Evolutionary conservation across 2,888 invertebrate genomes (phyloP), one percentile per base, ranked within the genome.

Genomic region (Steinernema hermaphroditum): DNA sequence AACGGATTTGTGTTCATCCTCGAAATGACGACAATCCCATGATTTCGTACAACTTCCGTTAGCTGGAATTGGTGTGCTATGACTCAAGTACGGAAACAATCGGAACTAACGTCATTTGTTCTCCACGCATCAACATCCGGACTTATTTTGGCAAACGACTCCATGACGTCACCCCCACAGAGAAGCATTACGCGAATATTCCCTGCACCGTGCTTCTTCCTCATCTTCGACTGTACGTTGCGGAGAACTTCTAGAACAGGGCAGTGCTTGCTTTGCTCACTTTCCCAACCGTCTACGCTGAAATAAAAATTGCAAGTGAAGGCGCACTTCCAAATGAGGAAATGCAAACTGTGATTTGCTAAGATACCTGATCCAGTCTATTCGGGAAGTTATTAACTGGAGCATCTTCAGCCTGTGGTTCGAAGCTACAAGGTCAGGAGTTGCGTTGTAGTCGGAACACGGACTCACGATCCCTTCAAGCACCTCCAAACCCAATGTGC

Each of bases 261-360:
- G 8, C 12, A 16, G 16, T 72, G 72, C 49, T 69, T 8, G 4
- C 29, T 9, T 24, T 72, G 72, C 34, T 50, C 49, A 43, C 72
- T 69, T 29, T 72, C 46, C 72, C 72, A 72, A 22, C 29, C 37
- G 69, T 72, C 72, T 6, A 46, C 49, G 43, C 72, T 72, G 41
- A 72, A 72, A 37, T 16, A n/a, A 27, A 70, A 54, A 29, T 43
- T 29, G n/a, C n/a, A 22, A 4, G 44, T 54, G 19, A 12, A 9
- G 62, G 16, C 8, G 22, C 4, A 29, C 41, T 29, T 12, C 22
- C 68, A 70, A 49, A 49, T 22, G 32, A 70, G 22, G 22, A 46
- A 70, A 49, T 2, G 9, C 16, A 41, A 22, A 37, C 29, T 19
- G n/a, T 34, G 32, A 29, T 22, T 43, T 19, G 44, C n/a, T n/a